phyloP scores from a whole-genome alignment of 2,113 vertebrate genomes.

The Rhabdornis inornatus region DNA sequence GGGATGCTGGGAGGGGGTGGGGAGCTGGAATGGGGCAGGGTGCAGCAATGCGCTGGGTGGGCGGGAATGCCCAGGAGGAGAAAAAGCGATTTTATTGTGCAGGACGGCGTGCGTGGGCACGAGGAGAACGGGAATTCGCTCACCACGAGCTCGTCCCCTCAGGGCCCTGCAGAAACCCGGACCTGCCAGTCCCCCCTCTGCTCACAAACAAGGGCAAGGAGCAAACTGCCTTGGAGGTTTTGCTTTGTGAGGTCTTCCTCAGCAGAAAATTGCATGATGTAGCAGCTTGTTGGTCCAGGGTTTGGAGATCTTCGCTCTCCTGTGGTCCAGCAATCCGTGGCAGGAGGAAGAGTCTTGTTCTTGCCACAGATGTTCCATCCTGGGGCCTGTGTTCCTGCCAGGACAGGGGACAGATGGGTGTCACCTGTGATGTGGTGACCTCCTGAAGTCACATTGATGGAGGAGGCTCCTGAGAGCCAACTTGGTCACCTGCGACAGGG shows the following conservation, averaged over 20 bases:
- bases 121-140: neutral
- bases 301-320: neutral
- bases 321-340: neutral
- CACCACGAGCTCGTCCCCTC: neutral
- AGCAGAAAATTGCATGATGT: rapidly evolving
- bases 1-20: neutral
- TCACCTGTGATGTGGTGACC: rapidly evolving
- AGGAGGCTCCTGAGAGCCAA: neutral
- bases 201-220: neutral
- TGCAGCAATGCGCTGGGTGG: neutral
- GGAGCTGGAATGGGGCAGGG: neutral
- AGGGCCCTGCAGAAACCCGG: neutral
- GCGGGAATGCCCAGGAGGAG: rapidly evolving
- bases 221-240: neutral
- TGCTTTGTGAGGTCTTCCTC: neutral
- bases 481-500: neutral
- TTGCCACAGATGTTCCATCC: neutral
- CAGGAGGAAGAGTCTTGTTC: neutral
- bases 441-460: neutral
- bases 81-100: neutral
- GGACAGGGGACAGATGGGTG: neutral
- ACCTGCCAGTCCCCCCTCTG: neutral
- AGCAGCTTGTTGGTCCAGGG: neutral
- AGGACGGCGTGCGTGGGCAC: neutral
- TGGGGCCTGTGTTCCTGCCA: neutral